Base-by-base conservation (phyloP, 1,140 invertebrate genomes). In the Drosophila nigrodunni region DNA sequence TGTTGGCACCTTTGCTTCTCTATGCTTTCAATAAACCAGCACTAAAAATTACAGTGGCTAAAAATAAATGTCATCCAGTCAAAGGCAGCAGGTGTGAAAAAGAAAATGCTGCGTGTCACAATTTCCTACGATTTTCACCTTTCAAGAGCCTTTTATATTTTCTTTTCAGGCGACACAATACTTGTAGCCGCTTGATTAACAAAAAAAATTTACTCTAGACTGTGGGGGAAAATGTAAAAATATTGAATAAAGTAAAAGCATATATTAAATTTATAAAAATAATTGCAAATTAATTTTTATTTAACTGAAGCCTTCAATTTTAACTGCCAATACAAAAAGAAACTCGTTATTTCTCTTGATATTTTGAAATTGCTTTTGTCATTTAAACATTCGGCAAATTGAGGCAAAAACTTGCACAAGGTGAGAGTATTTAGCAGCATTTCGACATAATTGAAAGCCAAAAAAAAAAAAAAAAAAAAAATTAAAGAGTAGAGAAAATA, bases 41-140 rank as follows among this genome's bases (percentile, higher is more conserved):
- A 47, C 47, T 11, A 54, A 67, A 69, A 61, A 43, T 55, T 55
- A 57, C 37, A 46, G 46, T 35, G 25, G n/a, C 67, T 69, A 70
- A 75, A 75, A 62, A 70, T 69, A 72, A 72, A 71, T 39, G 52
- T 41, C 25, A 57, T 8, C 61, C 34, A 55, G 61, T 13, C 18
- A 54, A 57, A 49, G 44, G 30, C 39, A 69, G 47, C 71, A 60
- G 65, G 41, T 54, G 47, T 18, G 13, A 50, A 21, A 18, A 34
- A 37, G 13, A 47, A 61, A 58, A 58, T 10, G 21, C 50, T 35
- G 34, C 34, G 7, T 37, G 25, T n/a, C 10, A 52, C 49, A 37
- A 30, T 35, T 54, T 15, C 13, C 30, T 15, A 43, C 13, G 13
- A 43, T 43, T 43, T 43, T 13, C n/a, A 0, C 41, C 11, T 13